phyloP scores from a whole-genome alignment of 2,888 invertebrate species.

The Leuctra nigra region DNA sequence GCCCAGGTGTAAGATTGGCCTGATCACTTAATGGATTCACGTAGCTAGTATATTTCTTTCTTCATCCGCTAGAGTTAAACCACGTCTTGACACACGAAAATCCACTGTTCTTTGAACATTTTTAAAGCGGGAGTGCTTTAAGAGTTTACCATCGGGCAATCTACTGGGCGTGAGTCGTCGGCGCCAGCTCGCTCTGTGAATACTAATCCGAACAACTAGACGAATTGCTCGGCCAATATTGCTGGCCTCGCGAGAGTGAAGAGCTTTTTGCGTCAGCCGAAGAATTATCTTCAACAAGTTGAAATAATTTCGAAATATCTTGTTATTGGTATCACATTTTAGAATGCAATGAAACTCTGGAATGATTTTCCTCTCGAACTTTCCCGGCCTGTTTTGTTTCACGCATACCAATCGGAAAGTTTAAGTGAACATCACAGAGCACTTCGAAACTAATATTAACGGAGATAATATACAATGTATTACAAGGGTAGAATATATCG shows the following conservation, averaged over 20 bases:
- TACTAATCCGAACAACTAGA: neutral
- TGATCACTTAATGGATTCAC: constrained; percentile 23
- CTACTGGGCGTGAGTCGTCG: constrained; percentile 1
- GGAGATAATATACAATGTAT: no score
- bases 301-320: constrained; percentile 12
- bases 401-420: constrained; percentile 3
- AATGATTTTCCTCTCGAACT: no score
- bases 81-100: neutral
- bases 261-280: neutral
- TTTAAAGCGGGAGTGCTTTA: constrained; percentile 7
- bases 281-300: constrained; percentile 16
- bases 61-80: neutral
- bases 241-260: neutral
- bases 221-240: neutral
- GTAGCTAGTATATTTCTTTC: constrained; percentile 17
- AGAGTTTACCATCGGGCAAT: neutral
- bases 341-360: no score
- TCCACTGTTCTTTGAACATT: constrained; percentile 7
- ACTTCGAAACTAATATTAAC: no score
- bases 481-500: no score
- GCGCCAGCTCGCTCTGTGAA: constrained; percentile 7
- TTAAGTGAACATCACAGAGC: neutral
- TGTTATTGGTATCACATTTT: constrained; percentile 9
- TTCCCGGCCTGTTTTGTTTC: neutral
- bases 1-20: constrained; percentile 19